These are phyloP conservation scores for Pelvicachromis taeniatus DNA, from an alignment of 2,113 vertebrate species.

Conservation along the genomic window DNA sequence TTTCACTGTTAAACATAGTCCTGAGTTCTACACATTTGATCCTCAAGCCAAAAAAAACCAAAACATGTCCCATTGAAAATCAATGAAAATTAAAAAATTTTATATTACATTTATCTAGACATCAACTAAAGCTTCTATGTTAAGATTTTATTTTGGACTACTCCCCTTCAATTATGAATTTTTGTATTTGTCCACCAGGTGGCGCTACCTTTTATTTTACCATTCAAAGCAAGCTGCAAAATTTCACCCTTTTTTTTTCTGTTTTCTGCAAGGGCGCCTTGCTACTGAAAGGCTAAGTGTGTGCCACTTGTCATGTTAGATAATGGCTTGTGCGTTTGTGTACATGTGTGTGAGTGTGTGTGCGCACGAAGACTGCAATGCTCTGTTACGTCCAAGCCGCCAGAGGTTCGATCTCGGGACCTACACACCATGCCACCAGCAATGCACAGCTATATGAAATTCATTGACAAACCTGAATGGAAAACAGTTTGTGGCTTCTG, in stretches of 20 bases:
- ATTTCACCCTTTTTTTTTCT: too few relatives aligned
- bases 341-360: not conserved
- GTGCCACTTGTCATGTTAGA: not conserved
- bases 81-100: not conserved
- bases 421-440: not conserved
- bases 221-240: not conserved
- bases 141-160: not conserved
- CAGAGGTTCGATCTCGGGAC: not conserved
- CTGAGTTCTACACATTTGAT: too few relatives aligned
- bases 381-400: accelerated
- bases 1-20: too few relatives aligned
- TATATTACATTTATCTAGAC: not conserved
- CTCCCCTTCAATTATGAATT: not conserved
- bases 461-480: too few relatives aligned
- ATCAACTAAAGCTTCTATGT: not conserved
- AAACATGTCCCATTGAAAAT: not conserved
- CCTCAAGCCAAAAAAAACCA: not conserved
- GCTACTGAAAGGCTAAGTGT: not conserved
- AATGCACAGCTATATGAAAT: not conserved
- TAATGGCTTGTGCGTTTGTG: not conserved
- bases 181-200: not conserved
- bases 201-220: not conserved
- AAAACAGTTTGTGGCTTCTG: too few relatives aligned
- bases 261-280: not conserved
- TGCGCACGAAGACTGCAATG: not conserved